Percentiles rank a stretch among this genome's conserved stretches.
These are phyloP conservation scores for Butorides virescens DNA, from an alignment of 2,113 vertebrate genomes.

Conservation along the genomic window DNA sequence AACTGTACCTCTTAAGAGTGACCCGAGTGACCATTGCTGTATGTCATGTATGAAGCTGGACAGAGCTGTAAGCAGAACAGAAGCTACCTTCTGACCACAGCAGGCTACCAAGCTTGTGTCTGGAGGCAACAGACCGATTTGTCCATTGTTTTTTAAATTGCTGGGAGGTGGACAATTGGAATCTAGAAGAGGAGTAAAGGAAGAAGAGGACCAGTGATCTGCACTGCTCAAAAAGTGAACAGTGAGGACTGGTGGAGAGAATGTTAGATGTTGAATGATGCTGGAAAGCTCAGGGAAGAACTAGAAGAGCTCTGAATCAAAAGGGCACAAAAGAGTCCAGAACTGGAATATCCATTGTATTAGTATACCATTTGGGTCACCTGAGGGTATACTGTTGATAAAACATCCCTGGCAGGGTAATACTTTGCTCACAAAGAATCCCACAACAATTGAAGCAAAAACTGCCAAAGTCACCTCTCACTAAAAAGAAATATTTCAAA, in stretches of 20 bases:
- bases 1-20: background rate
- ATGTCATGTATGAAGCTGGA: background rate
- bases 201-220: background rate
- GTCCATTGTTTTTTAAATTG: background rate
- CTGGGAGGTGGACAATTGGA: background rate
- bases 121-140: background rate
- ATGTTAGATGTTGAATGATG: background rate
- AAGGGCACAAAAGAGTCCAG: background rate
- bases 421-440: background rate
- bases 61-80: background rate
- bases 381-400: background rate
- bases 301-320: background rate
- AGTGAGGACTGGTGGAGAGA: background rate
- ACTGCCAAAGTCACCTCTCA: background rate
- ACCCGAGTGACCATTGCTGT: background rate
- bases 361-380: background rate
- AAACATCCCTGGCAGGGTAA: background rate
- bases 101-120: background rate
- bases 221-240: background rate
- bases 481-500: constrained; percentile 5
- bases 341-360: background rate
- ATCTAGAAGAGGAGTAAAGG: background rate
- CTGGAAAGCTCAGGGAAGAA: background rate
- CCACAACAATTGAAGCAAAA: background rate
- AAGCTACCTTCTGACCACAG: background rate